Percentiles rank a stretch among this genome's conserved stretches.
Conservation (phyloP, 1,140 invertebrate species). For the Drosophila rufa region DNA sequence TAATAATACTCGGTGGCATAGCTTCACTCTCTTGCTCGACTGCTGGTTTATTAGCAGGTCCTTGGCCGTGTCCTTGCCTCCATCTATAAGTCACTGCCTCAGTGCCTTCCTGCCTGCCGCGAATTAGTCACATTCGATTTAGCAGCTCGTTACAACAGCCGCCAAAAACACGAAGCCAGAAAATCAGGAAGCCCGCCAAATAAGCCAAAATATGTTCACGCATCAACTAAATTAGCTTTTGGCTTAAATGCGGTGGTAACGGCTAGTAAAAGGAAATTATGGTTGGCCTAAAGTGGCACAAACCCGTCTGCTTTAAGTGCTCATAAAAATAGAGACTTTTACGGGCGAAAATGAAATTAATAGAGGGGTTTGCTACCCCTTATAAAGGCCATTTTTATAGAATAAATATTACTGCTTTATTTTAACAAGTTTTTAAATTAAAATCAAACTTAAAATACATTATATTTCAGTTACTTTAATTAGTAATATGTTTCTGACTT, state of each 20-base stretch:
- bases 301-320: background rate
- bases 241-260: background rate
- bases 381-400: too few relatives aligned
- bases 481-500: background rate
- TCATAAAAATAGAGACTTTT: background rate
- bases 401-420: too few relatives aligned
- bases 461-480: background rate
- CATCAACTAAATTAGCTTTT: constrained; percentile 74
- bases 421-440: too few relatives aligned
- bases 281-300: background rate
- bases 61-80: constrained; percentile 43
- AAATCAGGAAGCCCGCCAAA: constrained; percentile 51
- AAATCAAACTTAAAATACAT: too few relatives aligned
- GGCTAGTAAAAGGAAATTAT: constrained; percentile 8
- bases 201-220: constrained; percentile 71
- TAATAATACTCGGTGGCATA: constrained; percentile 59
- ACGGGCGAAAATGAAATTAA: background rate
- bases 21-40: constrained; percentile 19
- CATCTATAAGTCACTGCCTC: too few relatives aligned
- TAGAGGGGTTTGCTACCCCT: background rate
- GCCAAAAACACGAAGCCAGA: constrained; percentile 61
- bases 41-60: constrained; percentile 42
- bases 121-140: constrained; percentile 83
- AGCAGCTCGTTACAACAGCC: constrained; percentile 71
- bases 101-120: constrained; percentile 56